A percentile compares a stretch with the other conserved stretches of the same genome.
Evolutionary conservation across 2,888 invertebrate species (phyloP).

Genomic region (Volucella inanis): DNA sequence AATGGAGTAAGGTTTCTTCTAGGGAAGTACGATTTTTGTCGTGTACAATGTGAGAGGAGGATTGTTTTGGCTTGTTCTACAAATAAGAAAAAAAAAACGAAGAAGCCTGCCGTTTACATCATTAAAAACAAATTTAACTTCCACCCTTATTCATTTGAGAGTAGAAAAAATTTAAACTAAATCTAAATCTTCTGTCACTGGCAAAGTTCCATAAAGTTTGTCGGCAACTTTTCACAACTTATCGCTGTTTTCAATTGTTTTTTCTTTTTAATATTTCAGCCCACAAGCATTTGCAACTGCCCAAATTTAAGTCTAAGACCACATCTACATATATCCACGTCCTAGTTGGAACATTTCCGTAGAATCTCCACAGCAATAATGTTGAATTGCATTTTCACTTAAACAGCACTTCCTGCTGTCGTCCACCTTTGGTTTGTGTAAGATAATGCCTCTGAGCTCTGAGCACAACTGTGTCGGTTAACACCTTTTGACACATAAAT

Average conservation of each 20-base stretch:
- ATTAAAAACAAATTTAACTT: background rate
- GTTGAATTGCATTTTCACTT: slow-evolving; percentile 14
- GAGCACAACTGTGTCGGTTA: background rate
- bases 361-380: slow-evolving; percentile 4
- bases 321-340: too few relatives aligned
- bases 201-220: slow-evolving; percentile 11
- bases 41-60: too few relatives aligned
- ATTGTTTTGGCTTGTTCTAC: too few relatives aligned
- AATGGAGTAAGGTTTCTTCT: too few relatives aligned
- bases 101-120: background rate
- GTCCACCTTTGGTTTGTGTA: background rate
- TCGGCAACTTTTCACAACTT: background rate
- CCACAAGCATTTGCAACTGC: slow-evolving; percentile 15
- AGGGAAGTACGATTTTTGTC: too few relatives aligned
- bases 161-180: background rate
- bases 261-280: background rate
- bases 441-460: background rate
- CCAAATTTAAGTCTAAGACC: background rate
- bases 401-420: background rate
- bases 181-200: background rate
- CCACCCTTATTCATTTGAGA: background rate
- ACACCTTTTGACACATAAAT: slow-evolving; percentile 32
- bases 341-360: slow-evolving; percentile 3
- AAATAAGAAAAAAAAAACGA: too few relatives aligned
- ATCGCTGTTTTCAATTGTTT: background rate